Evolutionary conservation across 2,797 vertebrate species (phyloP).

Genomic region (Cirrhinus mrigala): DNA sequence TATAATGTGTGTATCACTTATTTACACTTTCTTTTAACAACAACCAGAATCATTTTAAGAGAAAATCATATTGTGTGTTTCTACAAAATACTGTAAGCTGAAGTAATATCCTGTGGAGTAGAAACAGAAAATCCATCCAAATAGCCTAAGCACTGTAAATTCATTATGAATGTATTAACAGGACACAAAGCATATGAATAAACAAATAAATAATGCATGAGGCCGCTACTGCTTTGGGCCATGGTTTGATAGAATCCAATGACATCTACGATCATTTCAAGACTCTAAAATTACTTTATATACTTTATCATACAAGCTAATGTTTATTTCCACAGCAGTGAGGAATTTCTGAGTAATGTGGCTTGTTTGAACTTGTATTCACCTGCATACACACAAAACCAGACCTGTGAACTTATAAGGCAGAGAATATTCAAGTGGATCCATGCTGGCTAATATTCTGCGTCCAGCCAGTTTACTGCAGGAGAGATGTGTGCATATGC

Average conservation of each 20-base stretch:
- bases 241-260: slow-evolving; percentile 63
- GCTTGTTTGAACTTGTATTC: slow-evolving; percentile 50
- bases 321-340: slow-evolving; percentile 38
- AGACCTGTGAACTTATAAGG: slow-evolving; percentile 45
- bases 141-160: slow-evolving; percentile 56
- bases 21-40: slow-evolving; percentile 29
- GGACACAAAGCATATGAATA: slow-evolving; percentile 70
- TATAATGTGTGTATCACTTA: not conserved
- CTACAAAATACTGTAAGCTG: slow-evolving; percentile 21
- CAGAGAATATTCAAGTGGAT: slow-evolving; percentile 11
- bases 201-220: slow-evolving; percentile 76
- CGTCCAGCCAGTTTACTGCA: not conserved
- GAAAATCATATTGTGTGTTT: slow-evolving; percentile 2
- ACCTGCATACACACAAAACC: slow-evolving; percentile 57
- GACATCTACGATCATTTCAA: slow-evolving; percentile 56
- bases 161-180: slow-evolving; percentile 71
- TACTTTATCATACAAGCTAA: slow-evolving; percentile 56
- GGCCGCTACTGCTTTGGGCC: slow-evolving; percentile 70
- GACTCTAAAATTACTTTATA: slow-evolving; percentile 68
- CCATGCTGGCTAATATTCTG: not conserved
- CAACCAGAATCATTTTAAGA: not conserved
- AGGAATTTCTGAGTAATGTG: slow-evolving; percentile 38
- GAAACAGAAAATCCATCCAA: slow-evolving; percentile 21
- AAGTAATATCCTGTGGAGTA: slow-evolving; percentile 41
- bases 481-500: not conserved